Evolutionary conservation across 2,113 vertebrate species (phyloP).

Genomic region (Dicrurus megarhynchus): DNA sequence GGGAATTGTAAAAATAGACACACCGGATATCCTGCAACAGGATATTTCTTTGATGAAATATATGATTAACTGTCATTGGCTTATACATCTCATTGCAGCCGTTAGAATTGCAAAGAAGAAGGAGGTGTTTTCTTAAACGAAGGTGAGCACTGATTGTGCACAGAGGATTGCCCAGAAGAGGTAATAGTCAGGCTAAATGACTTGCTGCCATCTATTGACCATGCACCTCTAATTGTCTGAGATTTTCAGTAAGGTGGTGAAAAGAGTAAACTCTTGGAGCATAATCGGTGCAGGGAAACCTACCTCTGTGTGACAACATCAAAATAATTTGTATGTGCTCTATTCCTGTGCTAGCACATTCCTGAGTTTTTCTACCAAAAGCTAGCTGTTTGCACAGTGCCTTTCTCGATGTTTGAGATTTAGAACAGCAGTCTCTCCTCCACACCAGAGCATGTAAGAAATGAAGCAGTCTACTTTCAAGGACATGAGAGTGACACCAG

Average conservation of each 20-base stretch:
- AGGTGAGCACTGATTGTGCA: not conserved
- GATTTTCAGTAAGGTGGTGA: constrained; percentile 46
- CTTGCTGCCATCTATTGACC: constrained; percentile 76
- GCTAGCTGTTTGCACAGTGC: not conserved
- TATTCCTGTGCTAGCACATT: constrained; percentile 22
- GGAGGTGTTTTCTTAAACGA: not conserved
- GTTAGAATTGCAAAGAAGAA: not conserved
- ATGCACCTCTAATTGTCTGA: constrained; percentile 49
- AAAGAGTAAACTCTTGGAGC: constrained; percentile 63
- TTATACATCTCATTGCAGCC: not conserved
- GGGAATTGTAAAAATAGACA: not conserved
- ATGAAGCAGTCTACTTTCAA: constrained; percentile 56
- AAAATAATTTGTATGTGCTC: constrained; percentile 26
- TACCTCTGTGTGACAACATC: not conserved
- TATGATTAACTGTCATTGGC: not conserved
- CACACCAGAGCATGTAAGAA: not conserved
- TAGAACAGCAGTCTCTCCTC: constrained; percentile 28
- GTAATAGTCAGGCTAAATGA: constrained; percentile 66
- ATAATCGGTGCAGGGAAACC: not conserved
- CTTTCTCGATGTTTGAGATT: not conserved
- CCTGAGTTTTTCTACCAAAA: constrained; percentile 12
- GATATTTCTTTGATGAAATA: not conserved
- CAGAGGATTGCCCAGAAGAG: not conserved
- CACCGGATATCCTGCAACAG: not conserved
- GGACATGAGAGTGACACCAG: constrained; percentile 36